Evolutionary conservation across 2,797 vertebrate genomes (phyloP), one percentile per base, ranked within the genome.

Genomic region (Antrozous pallidus): DNA sequence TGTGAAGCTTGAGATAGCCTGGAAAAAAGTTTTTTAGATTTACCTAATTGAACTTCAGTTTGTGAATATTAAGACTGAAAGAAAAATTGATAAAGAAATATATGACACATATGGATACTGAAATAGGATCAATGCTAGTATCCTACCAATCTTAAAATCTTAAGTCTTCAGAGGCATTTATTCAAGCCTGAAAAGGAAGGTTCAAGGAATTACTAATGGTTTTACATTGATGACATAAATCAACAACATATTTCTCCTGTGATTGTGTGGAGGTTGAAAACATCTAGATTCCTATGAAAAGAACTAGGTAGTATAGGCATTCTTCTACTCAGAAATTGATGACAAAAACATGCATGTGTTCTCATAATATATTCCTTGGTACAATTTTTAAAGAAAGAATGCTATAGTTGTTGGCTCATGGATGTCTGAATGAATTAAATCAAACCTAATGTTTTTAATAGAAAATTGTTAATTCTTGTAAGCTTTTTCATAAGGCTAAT

Each of bases 51-150:
- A 71, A 85, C 3, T 94, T 92, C 36, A 9, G 12, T 93, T 95
- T 91, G 31, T 79, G 26, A 82, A 33, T 85, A 87, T 91, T 93
- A 86, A 94, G 17, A 49, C 8, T 49, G 11, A 90, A 88, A 87
- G 70, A 49, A 82, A 96, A 86, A 70, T 84, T 71, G 38, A 33
- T 89, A 18, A 63, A 56, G 58, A 70, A 86, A 38, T 61, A 71
- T 12, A 36, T 47, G 18, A 80, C 42, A 90, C 40, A 31, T 89
- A 45, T 2, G 45, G 4, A 77, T 94, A n/a, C n/a, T 83, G 56
- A n/a, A 58, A 33, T 0, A 67, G 77, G 31, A 2, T 84, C 22
- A 92, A 1, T 88, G 36, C 28, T 45, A 80, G 38, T 38, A 69
- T 73, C 24, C 7, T 49, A 7, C 58, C 17, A 49, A 0, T 83